Percentiles rank a stretch among this genome's conserved stretches.
phyloP scores from a whole-genome alignment of 2,888 invertebrate species.

The Leptinotarsa tumamoca region DNA sequence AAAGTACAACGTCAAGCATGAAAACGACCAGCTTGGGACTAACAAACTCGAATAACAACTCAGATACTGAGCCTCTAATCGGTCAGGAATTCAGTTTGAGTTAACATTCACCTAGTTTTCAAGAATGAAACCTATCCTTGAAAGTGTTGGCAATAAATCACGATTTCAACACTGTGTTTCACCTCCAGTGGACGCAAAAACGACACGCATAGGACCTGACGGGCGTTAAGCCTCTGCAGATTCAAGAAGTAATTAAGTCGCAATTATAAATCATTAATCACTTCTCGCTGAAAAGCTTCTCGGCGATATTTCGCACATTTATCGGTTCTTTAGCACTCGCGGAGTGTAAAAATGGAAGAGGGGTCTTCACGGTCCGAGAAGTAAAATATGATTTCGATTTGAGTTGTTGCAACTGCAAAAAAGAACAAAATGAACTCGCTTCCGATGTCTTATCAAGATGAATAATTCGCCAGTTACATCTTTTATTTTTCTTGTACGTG shows the following conservation, averaged over 20 bases:
- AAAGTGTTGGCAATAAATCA: not conserved
- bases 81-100: no score
- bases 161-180: constrained; percentile 4
- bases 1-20: no score
- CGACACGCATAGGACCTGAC: constrained; percentile 6
- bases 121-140: no score
- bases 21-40: no score
- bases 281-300: constrained; percentile 34
- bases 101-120: no score
- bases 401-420: constrained; percentile 27
- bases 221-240: constrained; percentile 10
- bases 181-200: not conserved
- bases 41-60: no score
- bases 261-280: constrained; percentile 40
- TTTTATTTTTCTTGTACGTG: no score
- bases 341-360: constrained; percentile 29
- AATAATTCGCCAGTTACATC: not conserved
- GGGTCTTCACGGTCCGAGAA: constrained; percentile 19
- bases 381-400: constrained; percentile 23
- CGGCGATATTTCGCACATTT: constrained; percentile 35
- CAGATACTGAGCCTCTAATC: no score
- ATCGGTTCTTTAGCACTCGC: constrained; percentile 30
- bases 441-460: constrained; percentile 30
- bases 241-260: constrained; percentile 13
- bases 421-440: constrained; percentile 31